Conservation (phyloP, 2,888 invertebrate genomes). For the Amphiduros pacificus region DNA sequence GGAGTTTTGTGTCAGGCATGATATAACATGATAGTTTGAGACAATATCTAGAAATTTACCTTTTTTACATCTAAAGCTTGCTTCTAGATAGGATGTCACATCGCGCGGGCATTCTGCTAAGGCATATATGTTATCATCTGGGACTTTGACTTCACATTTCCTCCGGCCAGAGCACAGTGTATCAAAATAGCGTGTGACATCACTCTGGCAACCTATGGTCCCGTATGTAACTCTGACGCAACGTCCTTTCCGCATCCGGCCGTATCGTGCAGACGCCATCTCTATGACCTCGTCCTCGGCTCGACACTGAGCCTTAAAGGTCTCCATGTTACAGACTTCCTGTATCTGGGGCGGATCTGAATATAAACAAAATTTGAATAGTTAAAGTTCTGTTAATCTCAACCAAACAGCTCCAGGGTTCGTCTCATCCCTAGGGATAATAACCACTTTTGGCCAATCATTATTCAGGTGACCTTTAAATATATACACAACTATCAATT, state of each 20-base stretch:
- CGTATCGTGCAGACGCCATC: slow-evolving; percentile 16
- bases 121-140: slow-evolving; percentile 16
- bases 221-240: slow-evolving; percentile 17
- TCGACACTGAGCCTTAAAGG: slow-evolving; percentile 12
- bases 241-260: slow-evolving; percentile 17
- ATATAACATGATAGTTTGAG: no score
- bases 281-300: slow-evolving; percentile 13
- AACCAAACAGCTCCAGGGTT: no score
- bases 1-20: no score
- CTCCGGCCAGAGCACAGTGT: slow-evolving; percentile 15
- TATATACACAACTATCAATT: no score
- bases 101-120: slow-evolving; percentile 18
- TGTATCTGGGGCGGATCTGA: no score
- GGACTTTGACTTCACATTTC: slow-evolving; percentile 11
- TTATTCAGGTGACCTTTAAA: no score
- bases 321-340: slow-evolving; percentile 16
- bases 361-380: no score
- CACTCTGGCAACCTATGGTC: slow-evolving; percentile 12
- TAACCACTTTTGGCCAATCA: no score
- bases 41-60: slow-evolving; percentile 9
- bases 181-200: slow-evolving; percentile 16
- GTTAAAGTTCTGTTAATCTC: no score
- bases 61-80: slow-evolving; percentile 15
- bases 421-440: no score
- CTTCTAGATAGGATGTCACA: slow-evolving; percentile 21